Percentiles rank a stretch among this genome's conserved stretches.
Evolutionary conservation across 2,797 vertebrate genomes (phyloP).

Genomic region (Otolemur crassicaudatus): DNA sequence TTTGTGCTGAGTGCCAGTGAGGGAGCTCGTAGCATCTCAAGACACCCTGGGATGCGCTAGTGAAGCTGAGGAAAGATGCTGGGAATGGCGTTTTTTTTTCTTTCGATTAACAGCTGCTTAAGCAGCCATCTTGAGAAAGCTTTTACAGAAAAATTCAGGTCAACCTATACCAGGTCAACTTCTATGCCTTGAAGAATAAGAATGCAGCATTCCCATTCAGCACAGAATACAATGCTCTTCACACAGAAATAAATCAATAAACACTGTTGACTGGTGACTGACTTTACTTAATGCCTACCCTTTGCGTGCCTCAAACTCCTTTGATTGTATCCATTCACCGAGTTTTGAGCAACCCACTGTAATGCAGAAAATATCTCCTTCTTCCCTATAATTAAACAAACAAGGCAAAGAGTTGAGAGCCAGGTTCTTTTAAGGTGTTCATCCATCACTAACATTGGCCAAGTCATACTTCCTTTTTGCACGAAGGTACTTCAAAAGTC

Average conservation of each 20-base stretch:
- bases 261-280: conserved; percentile 70
- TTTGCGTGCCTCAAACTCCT: conserved; percentile 24
- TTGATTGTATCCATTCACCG: neutral
- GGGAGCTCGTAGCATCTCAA: neutral
- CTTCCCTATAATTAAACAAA: neutral
- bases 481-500: neutral
- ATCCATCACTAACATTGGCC: neutral
- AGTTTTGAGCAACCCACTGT: neutral
- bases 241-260: conserved; percentile 74
- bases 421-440: neutral
- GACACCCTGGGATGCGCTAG: neutral
- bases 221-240: conserved; percentile 64
- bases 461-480: neutral
- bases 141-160: conserved; percentile 76
- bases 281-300: conserved; percentile 67
- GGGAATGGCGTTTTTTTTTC: conserved; percentile 30
- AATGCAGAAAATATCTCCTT: neutral
- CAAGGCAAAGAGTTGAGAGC: neutral
- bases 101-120: conserved; percentile 61
- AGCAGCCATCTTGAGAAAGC: conserved; percentile 49
- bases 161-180: conserved; percentile 67
- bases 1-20: neutral
- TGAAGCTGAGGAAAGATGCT: neutral
- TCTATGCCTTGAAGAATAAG: conserved; percentile 56
- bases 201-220: conserved; percentile 57